Conservation (phyloP, 2,113 vertebrate species). For the Crotophaga sulcirostris region DNA sequence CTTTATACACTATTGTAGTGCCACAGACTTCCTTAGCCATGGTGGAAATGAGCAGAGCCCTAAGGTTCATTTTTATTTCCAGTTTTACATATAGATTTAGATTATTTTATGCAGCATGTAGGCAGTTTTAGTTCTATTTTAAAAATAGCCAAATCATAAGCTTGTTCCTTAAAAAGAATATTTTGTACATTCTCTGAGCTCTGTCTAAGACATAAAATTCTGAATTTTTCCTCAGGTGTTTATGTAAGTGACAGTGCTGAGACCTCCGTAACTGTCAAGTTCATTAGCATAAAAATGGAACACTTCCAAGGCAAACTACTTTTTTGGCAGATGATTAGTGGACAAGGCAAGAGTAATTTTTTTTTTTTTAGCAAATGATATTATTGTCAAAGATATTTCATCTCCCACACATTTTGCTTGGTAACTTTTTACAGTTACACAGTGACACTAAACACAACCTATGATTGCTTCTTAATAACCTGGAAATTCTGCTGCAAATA, state of each 20-base stretch:
- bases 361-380: background rate
- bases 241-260: background rate
- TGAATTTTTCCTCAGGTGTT: background rate
- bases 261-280: background rate
- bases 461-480: background rate
- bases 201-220: background rate
- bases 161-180: background rate
- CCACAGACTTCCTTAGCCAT: background rate
- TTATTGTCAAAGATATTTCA: background rate
- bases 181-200: background rate
- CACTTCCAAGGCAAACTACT: background rate
- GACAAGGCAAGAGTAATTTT: background rate
- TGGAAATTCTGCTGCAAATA: background rate
- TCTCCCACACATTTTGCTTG: background rate
- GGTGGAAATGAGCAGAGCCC: background rate
- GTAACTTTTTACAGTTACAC: background rate
- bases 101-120: background rate
- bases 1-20: background rate
- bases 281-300: background rate
- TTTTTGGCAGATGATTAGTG: background rate
- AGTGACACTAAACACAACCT: background rate
- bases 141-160: background rate
- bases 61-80: background rate
- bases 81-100: background rate
- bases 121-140: background rate